A percentile compares a stretch with the other conserved stretches of the same genome.
These are phyloP conservation scores for Anguilla obscura DNA, from an alignment of 2,797 vertebrate genomes.

Conservation along the genomic window DNA sequence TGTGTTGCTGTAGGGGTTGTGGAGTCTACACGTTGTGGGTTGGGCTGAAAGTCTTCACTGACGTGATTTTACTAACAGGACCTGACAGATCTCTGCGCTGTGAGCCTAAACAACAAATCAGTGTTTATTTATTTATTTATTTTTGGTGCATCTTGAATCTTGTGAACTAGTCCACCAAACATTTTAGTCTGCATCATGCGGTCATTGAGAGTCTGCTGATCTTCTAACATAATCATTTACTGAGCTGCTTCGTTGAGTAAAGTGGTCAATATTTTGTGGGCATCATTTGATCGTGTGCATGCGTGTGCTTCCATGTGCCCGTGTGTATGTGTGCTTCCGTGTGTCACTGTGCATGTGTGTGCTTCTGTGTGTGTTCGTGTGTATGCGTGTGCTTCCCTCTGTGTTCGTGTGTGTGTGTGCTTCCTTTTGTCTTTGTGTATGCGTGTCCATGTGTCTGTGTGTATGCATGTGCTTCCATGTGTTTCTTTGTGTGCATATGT, in stretches of 20 bases:
- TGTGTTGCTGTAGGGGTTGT: background rate
- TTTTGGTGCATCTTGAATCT: background rate
- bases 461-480: background rate
- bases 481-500: background rate
- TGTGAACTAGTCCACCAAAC: background rate
- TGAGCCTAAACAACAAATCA: background rate
- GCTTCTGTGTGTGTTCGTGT: background rate
- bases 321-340: background rate
- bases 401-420: background rate
- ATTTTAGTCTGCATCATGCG: background rate
- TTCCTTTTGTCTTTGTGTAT: background rate
- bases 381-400: background rate
- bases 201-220: background rate
- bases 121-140: background rate
- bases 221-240: background rate
- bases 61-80: background rate
- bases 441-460: background rate
- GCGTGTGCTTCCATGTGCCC: background rate
- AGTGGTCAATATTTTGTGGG: background rate
- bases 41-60: background rate
- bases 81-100: background rate
- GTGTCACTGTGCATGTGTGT: background rate
- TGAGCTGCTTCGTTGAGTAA: background rate
- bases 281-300: background rate
- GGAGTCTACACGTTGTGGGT: background rate